A percentile compares a stretch with the other conserved stretches of the same genome.
phyloP scores from a whole-genome alignment of 2,888 invertebrate species.

The Dryocosmus kuriphilus region DNA sequence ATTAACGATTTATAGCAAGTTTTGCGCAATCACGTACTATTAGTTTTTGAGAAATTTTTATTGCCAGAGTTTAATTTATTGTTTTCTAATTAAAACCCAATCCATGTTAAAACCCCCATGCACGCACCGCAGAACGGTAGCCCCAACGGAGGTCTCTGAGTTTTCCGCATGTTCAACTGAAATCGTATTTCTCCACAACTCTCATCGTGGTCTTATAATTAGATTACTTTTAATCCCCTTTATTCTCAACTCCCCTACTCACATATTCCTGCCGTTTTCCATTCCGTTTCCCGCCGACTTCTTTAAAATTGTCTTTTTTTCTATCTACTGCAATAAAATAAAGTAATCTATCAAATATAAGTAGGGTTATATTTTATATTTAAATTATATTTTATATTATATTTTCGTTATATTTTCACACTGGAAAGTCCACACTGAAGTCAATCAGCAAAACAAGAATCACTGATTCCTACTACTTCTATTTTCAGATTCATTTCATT shows the following conservation, averaged over 20 bases:
- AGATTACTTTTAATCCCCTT: neutral
- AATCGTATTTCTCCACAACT: neutral
- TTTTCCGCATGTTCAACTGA: neutral
- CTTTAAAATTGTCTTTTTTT: neutral
- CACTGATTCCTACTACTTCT: no score
- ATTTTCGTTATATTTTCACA: no score
- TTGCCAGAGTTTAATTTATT: neutral
- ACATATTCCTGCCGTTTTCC: neutral
- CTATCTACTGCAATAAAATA: no score
- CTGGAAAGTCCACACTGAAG: no score
- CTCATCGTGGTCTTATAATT: neutral
- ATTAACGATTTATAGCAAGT: neutral
- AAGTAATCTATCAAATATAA: neutral
- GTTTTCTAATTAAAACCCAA: slow-evolving; percentile 17
- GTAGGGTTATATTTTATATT: no score
- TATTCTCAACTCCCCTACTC: neutral
- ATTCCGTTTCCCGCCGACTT: neutral
- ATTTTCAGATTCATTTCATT: no score
- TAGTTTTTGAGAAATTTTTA: slow-evolving; percentile 13
- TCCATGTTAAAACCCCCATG: slow-evolving; percentile 3
- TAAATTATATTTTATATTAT: no score
- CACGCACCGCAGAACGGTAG: neutral
- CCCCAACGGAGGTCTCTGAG: neutral
- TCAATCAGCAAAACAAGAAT: no score
- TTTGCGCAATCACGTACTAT: neutral